A percentile compares a stretch with the other conserved stretches of the same genome.
Evolutionary conservation across 1,140 invertebrate genomes (phyloP).

Genomic region (Trichomalopsis sarcophagae): DNA sequence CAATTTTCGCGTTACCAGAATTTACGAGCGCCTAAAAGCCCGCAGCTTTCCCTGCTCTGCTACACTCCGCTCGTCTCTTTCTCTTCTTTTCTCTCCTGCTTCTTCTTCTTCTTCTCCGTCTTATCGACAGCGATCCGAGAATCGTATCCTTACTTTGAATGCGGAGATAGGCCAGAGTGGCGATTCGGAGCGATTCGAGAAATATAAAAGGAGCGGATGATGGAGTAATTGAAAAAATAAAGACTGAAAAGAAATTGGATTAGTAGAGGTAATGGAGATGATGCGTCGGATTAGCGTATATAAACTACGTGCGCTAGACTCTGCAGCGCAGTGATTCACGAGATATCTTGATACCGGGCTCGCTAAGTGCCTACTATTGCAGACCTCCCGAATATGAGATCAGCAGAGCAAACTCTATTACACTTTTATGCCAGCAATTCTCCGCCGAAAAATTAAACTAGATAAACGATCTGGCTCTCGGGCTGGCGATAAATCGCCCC

Average conservation of each 20-base stretch:
- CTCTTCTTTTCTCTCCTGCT: neutral
- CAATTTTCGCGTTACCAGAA: conserved; percentile 67
- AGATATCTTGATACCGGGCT: neutral
- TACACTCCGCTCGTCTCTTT: neutral
- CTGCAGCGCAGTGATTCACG: neutral
- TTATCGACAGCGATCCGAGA: neutral
- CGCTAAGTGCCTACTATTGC: neutral
- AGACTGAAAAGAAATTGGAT: neutral
- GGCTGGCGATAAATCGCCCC: neutral
- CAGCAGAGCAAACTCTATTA: neutral
- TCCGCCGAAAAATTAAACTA: neutral
- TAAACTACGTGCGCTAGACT: neutral
- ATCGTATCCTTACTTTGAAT: conserved; percentile 19
- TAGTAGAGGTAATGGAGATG: neutral
- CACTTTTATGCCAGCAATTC: neutral
- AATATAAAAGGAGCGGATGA: neutral
- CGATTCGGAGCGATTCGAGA: too few species aligned
- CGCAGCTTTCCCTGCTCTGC: conserved; percentile 55
- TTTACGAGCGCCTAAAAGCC: conserved; percentile 66
- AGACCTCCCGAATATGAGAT: neutral
- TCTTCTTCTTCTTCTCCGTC: neutral
- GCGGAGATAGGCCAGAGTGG: too few species aligned
- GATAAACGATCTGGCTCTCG: neutral
- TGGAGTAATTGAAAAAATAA: neutral
- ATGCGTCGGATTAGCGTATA: neutral